Base-by-base conservation (phyloP, 2,888 invertebrate genomes). In the Latheticus oryzae region DNA sequence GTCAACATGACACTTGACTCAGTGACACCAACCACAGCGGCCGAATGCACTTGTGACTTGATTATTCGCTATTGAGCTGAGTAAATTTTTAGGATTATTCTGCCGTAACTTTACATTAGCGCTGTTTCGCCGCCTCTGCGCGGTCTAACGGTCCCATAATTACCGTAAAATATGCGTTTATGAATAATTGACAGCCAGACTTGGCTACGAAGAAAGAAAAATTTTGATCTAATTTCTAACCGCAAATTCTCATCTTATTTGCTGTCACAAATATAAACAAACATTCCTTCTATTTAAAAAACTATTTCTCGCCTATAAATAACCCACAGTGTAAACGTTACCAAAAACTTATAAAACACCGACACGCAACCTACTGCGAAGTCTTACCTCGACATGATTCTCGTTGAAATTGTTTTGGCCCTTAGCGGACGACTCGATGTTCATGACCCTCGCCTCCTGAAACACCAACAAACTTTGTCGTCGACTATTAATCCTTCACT, bases 241-340 rank as follows among this genome's bases (percentile, higher is more conserved):
- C 30, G 32, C 26, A 33, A 43, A 47, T 23, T 5, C 11, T 9
- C 16, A 16, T 37, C 24, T 35, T 5, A 11, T 21, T 19, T 19
- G 13, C 52, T 52, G 42, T 38, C 42, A 21, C 52, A 24, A n/a
- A n/a, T n/a, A n/a, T n/a, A n/a, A n/a, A 17, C 42, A 52, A 52
- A 52, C 38, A 48, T 48, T 55, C 24, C 48, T 61, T 53, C 62
- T 60, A 62, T 64, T 63, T 61, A 45, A 58, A 66, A 40, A 52
- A 58, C 64, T 57, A 66, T 65, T 65, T 63, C 60, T 55, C 26
- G 8, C 60, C 67, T 67, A 67, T 64, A 67, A 65, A 67, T 67
- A 65, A 58, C n/a, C 24, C 16, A 7, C 53, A 42, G 50, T 64
- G 63, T 61, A 64, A 60, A 64, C 64, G 42, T 50, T 57, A 40